Percentiles rank a stretch among this genome's conserved stretches.
These are phyloP conservation scores for Cygnus atratus DNA, from an alignment of 2,113 vertebrate species.

Conservation along the genomic window DNA sequence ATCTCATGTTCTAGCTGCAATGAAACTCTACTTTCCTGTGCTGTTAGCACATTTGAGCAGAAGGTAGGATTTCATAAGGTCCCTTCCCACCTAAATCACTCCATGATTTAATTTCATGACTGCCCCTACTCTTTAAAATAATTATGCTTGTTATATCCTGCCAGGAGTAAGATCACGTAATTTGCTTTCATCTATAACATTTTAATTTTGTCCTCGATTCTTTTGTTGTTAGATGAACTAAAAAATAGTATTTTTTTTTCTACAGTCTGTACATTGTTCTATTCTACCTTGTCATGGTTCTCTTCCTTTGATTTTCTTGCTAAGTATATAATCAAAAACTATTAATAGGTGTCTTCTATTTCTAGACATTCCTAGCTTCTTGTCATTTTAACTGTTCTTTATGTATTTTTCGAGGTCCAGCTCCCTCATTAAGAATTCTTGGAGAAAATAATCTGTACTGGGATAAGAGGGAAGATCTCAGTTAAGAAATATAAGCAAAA, in stretches of 20 bases:
- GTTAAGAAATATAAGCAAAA: background rate
- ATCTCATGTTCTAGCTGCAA: background rate
- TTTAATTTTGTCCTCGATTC: background rate
- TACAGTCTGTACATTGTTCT: background rate
- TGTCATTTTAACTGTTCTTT: background rate
- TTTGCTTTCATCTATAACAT: background rate
- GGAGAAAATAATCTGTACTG: background rate
- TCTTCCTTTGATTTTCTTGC: background rate
- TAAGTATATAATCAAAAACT: background rate
- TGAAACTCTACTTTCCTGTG: background rate
- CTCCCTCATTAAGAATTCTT: background rate
- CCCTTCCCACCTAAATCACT: background rate
- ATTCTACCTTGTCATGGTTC: background rate
- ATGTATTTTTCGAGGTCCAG: background rate
- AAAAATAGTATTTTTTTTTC: background rate
- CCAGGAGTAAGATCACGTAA: background rate
- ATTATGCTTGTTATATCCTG: background rate
- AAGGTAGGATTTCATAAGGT: background rate
- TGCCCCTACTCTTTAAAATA: conserved; percentile 2
- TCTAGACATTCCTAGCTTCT: background rate
- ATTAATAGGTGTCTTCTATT: background rate
- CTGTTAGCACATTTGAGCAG: background rate
- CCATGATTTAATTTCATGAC: background rate
- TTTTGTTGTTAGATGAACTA: background rate
- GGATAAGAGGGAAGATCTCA: background rate